Evolutionary conservation across 2,888 invertebrate genomes (phyloP), one percentile per base, ranked within the genome.

Genomic region (Amblyjoppa proteus): DNA sequence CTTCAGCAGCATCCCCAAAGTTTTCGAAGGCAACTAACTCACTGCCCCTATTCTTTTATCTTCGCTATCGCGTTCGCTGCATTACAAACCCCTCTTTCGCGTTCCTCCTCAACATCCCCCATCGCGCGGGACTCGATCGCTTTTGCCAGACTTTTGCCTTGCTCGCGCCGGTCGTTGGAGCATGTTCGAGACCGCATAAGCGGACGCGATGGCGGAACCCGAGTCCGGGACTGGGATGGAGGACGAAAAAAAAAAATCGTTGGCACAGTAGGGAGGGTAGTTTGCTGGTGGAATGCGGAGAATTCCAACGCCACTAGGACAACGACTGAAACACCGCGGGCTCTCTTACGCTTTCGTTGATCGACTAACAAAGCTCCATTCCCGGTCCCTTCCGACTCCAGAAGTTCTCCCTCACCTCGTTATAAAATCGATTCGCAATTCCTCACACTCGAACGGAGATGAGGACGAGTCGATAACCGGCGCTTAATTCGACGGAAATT

Each of bases 401-500:
- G 31, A n/a, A 6, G 11, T 20, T 11, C 5, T 9, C 71, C 1
- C n/a, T 38, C 73, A 9, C 31, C n/a, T 25, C 38, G 7, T 56
- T 38, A 45, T 56, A 34, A 78, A 78, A 78, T 70, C 78, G 58
- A 78, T 70, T 78, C 31, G 45, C 49, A 58, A 78, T 70, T 78
- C 16, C 41, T 45, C 70, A 13, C 78, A 34, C 69, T 49, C 69
- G 78, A 70, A 70, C 69, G 20, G 68, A 34, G 68, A 56, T 41
- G 58, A 16, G 69, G 31, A 45, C 38, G 41, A 28, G 34, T 13
- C 31, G 61, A 78, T 70, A 70, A 70, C 45, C 53, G n/a, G 58
- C 41, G 58, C 58, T 78, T 78, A 78, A 78, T 78, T 49, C 78
- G 49, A 78, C 31, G 16, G 70, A 78, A 70, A 78, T 78, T 78